Conservation (phyloP, 2,797 vertebrate species). For the Betta splendens region DNA sequence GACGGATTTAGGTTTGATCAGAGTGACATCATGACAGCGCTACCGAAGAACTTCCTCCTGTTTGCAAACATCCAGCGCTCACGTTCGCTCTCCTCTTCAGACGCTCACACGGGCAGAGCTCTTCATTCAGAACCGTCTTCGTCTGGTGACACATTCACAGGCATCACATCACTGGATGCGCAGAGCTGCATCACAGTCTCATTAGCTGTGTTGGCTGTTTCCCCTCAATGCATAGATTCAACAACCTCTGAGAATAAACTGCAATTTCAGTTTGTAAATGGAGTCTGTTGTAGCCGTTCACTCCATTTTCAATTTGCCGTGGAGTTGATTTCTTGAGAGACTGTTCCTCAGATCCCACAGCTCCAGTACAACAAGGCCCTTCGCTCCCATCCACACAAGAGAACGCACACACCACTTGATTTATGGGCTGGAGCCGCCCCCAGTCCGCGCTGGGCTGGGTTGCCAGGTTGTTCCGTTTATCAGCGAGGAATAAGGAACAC, state of each 20-base stretch:
- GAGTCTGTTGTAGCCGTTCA: neutral
- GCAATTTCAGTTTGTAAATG: neutral
- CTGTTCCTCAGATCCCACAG: neutral
- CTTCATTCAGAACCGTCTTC: no score
- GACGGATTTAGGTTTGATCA: neutral
- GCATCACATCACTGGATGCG: no score
- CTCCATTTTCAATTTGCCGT: neutral
- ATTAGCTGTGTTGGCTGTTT: neutral
- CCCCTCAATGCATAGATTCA: neutral
- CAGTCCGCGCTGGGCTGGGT: no score
- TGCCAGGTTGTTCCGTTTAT: no score
- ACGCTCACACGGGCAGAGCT: no score
- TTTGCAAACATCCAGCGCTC: constrained; percentile 4
- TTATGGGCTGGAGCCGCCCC: constrained; percentile 9
- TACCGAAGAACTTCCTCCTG: neutral
- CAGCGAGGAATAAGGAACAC: no score
- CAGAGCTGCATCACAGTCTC: neutral
- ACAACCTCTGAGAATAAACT: neutral
- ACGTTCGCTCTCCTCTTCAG: no score
- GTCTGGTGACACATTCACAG: no score
- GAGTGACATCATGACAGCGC: neutral
- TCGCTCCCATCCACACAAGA: neutral
- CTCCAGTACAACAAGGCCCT: neutral
- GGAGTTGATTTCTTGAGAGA: neutral
- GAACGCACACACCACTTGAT: constrained; percentile 1